These are phyloP conservation scores for Drosophila vallismaia DNA, from an alignment of 2,888 invertebrate species.

Conservation along the genomic window DNA sequence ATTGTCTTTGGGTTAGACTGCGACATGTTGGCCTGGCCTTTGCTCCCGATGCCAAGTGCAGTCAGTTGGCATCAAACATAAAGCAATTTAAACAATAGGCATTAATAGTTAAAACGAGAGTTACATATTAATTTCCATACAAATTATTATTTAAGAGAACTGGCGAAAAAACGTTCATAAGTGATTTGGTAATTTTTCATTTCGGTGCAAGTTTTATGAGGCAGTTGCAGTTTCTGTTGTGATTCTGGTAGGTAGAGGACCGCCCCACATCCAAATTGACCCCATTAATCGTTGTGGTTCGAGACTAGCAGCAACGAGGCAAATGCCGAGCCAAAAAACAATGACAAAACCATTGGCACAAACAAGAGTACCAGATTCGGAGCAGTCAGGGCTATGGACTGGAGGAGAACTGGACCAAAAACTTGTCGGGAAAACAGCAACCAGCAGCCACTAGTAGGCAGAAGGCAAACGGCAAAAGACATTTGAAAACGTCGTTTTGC, in stretches of 20 bases:
- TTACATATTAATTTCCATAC: too few relatives aligned
- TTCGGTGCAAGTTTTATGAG: conserved; percentile 25
- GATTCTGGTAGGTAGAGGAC: conserved; percentile 9
- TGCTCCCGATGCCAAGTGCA: conserved; percentile 29
- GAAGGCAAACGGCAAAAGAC: conserved; percentile 43
- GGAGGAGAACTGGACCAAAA: conserved; percentile 1
- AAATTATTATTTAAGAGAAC: too few relatives aligned
- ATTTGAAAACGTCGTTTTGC: conserved; percentile 41
- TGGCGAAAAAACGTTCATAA: background rate
- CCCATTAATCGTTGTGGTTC: conserved; percentile 71
- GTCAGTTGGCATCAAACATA: conserved; percentile 41
- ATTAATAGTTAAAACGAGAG: too few relatives aligned
- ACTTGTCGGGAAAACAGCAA: background rate
- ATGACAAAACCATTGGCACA: conserved; percentile 56
- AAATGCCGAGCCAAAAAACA: conserved; percentile 43
- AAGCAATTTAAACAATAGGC: too few relatives aligned
- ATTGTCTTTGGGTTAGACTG: conserved; percentile 21
- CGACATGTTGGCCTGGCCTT: conserved; percentile 11
- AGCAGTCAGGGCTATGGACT: conserved; percentile 3
- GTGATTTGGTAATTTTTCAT: background rate
- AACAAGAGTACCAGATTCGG: conserved; percentile 35
- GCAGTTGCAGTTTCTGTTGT: conserved; percentile 38
- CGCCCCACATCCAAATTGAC: conserved; percentile 80
- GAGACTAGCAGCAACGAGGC: conserved; percentile 29
- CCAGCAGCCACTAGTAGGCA: background rate